Evolutionary conservation across 2,113 vertebrate species (phyloP), one percentile per base, ranked within the genome.

Genomic region (Crotalus tigris): DNA sequence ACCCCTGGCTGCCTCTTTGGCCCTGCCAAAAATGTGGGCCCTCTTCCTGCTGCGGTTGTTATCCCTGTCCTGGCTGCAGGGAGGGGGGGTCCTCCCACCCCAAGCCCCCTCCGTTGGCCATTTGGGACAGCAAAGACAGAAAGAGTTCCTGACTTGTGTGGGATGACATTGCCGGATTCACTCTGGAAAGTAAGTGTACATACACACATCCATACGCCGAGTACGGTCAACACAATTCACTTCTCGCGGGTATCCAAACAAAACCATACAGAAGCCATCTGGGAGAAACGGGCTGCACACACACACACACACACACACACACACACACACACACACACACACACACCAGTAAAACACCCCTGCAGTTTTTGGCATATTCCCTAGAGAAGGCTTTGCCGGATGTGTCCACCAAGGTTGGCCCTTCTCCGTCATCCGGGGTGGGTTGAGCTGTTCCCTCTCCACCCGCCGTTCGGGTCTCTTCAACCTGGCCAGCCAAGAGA

Each of bases 161-260:
- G 49, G 3, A 4, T 87, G 49, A 3, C 46, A 17, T 23, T 51
- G 46, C 86, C 51, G 19, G 24, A 96, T 81, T 81, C 19, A 9
- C 75, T 19, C 75, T 39, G 9, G 33, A 17, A 33, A 75, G 75
- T n/a, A 39, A 23, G 87, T 46, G 24, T 13, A 46, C 59, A 58
- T 19, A 58, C 96, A 97, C 93, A 95, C 95, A 95, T 94, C 95
- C 92, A 94, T 95, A 95, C 86, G 95, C 95, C 95, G 95, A 94
- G 94, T 96, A 95, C 0, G 94, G 90, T 96, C 95, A 90, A 64
- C 94, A 86, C 93, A 92, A 59, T 61, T 95, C 93, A 92, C 91
- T 94, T 94, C 46, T 3, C 33, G 87, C 91, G 11, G 0, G 23
- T 90, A 90, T 81, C 69, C 61, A 29, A 85, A 0, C 12, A 3